phyloP scores from a whole-genome alignment of 1,140 invertebrate genomes.

The Drosophila burlai region DNA sequence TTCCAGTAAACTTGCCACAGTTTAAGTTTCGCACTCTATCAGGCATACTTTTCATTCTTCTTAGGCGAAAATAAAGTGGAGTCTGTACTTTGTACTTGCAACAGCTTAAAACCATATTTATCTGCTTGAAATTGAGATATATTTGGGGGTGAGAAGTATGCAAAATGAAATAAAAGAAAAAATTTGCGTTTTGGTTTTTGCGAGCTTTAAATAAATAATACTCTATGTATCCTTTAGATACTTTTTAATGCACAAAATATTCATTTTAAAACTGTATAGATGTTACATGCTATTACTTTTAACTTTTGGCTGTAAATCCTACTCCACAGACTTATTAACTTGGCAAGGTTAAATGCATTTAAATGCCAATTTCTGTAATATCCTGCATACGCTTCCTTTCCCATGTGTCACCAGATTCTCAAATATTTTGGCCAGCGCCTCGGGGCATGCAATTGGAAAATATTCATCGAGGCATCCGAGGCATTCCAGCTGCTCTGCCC shows the following conservation, averaged over 20 bases:
- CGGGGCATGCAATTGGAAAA: slow-evolving; percentile 42
- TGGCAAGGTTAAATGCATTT: slow-evolving; percentile 9
- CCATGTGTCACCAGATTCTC: slow-evolving; percentile 4
- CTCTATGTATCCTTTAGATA: background rate
- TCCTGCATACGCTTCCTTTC: background rate
- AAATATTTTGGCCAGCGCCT: slow-evolving; percentile 44
- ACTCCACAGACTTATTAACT: background rate
- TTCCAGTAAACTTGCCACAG: slow-evolving; percentile 13
- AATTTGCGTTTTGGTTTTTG: accelerated
- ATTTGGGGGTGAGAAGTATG: background rate
- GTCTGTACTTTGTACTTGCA: background rate
- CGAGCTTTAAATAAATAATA: background rate
- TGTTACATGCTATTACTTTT: background rate
- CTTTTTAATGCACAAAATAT: background rate
- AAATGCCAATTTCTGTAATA: slow-evolving; percentile 2
- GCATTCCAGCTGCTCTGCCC: slow-evolving; percentile 37
- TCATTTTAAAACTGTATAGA: background rate
- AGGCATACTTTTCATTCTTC: background rate
- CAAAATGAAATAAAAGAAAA: background rate
- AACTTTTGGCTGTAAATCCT: background rate
- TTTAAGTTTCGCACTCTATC: slow-evolving; percentile 17
- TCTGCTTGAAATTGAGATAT: background rate
- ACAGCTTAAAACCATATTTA: slow-evolving; percentile 7
- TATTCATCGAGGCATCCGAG: slow-evolving; percentile 44
- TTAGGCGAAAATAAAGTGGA: slow-evolving; percentile 3